Conservation (phyloP, 2,888 invertebrate species). For the Hypolimnas misippus region DNA sequence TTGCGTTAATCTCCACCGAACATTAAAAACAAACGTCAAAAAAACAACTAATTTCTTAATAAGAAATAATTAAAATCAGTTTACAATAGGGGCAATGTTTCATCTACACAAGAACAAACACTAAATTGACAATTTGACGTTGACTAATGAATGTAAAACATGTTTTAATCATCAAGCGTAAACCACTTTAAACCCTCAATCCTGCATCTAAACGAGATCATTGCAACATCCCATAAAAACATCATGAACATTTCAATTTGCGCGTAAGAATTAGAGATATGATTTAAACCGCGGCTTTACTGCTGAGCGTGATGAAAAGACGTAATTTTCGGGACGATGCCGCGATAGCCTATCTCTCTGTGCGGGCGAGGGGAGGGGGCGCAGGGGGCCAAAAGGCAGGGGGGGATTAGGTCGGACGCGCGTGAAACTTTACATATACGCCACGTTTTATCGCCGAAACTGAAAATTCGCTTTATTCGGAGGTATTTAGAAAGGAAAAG, state of each 20-base stretch:
- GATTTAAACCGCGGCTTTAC: slow-evolving; percentile 17
- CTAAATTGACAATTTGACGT: no score
- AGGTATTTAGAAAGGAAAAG: slow-evolving; percentile 28
- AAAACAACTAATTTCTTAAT: no score
- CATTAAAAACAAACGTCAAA: no score
- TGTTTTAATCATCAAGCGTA: no score
- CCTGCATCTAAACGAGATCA: slow-evolving; percentile 12
- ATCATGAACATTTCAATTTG: slow-evolving; percentile 31
- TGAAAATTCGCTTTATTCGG: slow-evolving; percentile 33
- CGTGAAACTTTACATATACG: slow-evolving; percentile 29
- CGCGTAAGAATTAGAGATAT: slow-evolving; percentile 18
- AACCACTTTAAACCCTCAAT: no score
- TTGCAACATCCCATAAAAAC: slow-evolving; percentile 23
- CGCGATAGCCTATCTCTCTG: slow-evolving; percentile 49
- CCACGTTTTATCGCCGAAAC: slow-evolving; percentile 29
- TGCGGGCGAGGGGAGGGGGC: slow-evolving; percentile 17
- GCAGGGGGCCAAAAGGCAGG: not conserved
- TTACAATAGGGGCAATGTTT: no score
- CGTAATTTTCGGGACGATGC: slow-evolving; percentile 48
- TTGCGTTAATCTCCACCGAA: no score
- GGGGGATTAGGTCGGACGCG: slow-evolving; percentile 21
- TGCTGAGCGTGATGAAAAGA: slow-evolving; percentile 46
- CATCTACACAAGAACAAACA: no score
- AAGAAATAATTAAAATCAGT: no score
- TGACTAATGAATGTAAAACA: no score